A percentile compares a stretch with the other conserved stretches of the same genome.
phyloP scores from a whole-genome alignment of 1,140 invertebrate genomes.

The Drosophila lini region DNA sequence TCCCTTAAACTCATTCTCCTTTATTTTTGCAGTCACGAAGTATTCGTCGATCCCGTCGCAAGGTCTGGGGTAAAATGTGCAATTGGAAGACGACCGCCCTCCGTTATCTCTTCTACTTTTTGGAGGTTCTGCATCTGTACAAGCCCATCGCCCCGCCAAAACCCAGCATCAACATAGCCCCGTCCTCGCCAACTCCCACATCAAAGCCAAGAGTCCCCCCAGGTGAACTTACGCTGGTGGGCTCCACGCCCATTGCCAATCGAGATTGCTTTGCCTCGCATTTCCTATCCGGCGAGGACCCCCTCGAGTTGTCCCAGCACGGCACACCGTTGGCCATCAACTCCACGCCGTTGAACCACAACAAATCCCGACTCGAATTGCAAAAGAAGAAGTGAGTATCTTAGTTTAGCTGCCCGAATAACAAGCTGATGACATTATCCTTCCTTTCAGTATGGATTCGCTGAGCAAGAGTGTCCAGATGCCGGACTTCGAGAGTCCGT shows the following conservation, averaged over 20 bases:
- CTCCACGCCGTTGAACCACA: constrained; percentile 74
- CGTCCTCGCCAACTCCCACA: constrained; percentile 38
- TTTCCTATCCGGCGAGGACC: constrained; percentile 58
- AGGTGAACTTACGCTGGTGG: constrained; percentile 53
- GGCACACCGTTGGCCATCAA: constrained; percentile 67
- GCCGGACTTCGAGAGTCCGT: constrained; percentile 18
- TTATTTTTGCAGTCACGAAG: constrained; percentile 51
- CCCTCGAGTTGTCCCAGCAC: constrained; percentile 62
- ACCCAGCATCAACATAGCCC: constrained; percentile 19
- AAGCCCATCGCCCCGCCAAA: constrained; percentile 33
- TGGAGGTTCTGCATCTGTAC: constrained; percentile 60
- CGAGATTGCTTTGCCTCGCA: constrained; percentile 61
- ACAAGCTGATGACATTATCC: background rate
- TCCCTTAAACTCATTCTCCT: background rate
- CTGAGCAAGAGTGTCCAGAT: constrained; percentile 21
- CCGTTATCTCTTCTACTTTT: constrained; percentile 62
- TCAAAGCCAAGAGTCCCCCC: constrained; percentile 15
- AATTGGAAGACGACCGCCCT: constrained; percentile 68
- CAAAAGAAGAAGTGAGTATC: constrained; percentile 27
- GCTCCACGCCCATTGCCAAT: constrained; percentile 72
- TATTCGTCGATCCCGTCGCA: constrained; percentile 64
- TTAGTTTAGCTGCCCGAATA: background rate
- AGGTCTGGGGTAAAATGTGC: constrained; percentile 72
- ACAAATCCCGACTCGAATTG: constrained; percentile 33
- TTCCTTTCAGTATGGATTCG: constrained; percentile 29